Evolutionary conservation across 2,797 vertebrate genomes (phyloP), one percentile per base, ranked within the genome.

Genomic region (Micrastur ruficollis): DNA sequence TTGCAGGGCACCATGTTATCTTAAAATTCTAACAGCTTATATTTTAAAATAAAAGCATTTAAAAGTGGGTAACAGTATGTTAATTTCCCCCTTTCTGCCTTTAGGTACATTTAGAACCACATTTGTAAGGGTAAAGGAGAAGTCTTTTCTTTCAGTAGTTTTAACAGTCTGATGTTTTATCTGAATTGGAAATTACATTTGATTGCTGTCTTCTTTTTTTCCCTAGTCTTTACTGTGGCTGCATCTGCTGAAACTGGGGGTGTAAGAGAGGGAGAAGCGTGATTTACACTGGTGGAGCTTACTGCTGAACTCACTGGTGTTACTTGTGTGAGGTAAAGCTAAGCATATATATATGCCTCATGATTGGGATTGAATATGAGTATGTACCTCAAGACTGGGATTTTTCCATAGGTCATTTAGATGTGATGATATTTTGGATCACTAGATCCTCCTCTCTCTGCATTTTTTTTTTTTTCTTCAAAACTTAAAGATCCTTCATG

Each of bases 271-370:
- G 80, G 86, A 95, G 95, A 95, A 87, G 88, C 93, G 91, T 84
- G 86, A 95, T 93, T 95, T 96, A 91, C 76, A 89, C 71, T 95
- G 73, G n/a, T 67, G 63, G 71, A 94, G 70, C 78, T 93, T 80
- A 66, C 73, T 93, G 93, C 93, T 90, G 88, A 96, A 80, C 86
- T 95, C 76, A 56, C 32, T 95, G 90, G 47, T 87, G 74, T 86
- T 84, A 81, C 74, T 90, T 95, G 71, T 72, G 68, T 90, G 78
- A 96, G 93, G 88, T 94, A 96, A 95, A 96, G 90, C 88, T 95
- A 90, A 93, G 90, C 91, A 94, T 36, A 92, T 67, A 61, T 95
- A 68, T 61, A 78, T 75, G 62, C 70, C 44, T 95, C 62, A 61
- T 75, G 58, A 65, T 9, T 75, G 76, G 66, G 38, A 81, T 29